Base-by-base conservation (phyloP, 2,113 vertebrate genomes). In the Ailuropoda melanoleuca region DNA sequence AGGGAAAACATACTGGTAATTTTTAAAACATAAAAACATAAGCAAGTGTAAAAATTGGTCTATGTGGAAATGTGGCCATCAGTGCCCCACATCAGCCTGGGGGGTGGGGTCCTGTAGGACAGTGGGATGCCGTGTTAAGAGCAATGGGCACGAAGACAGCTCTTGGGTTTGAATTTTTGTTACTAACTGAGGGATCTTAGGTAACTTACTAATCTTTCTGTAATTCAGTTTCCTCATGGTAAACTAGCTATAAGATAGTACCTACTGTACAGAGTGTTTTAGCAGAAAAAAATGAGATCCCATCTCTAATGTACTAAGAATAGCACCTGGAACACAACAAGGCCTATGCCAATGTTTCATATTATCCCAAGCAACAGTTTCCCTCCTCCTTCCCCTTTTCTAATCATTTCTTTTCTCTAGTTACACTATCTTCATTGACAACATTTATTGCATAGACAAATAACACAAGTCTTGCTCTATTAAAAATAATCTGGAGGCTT, bases 81-180 rank as follows among this genome's bases (percentile, higher is more conserved):
- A 37, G 31, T 4, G 2, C 9, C 12, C 21, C 34, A 1, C 60
- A 26, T 75, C 15, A 66, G 26, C 0, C 12, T 15, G 18, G 66
- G 1, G 0, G 1, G 60, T 46, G 31, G 19, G 26, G 77, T 4
- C 3, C 53, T 53, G 6, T 19, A 14, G n/a, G 60, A 1, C 4
- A 12, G 5, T 24, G 1, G 34, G 55, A 60, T 3, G 8, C 19
- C 0, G 0, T 31, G 14, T 9, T 58, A 39, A 26, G 24, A 84
- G 48, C 31, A 9, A 12, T 46, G 21, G 21, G 4, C 37, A 13
- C 4, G 3, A 11, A 81, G 14, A 62, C 4, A 55, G 26, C 0
- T 2, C 46, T 7, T 29, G 23, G 15, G 21, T 72, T 78, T 43
- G 53, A 34, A 72, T 43, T 24, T 21, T 78, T 81, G 10, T 68